Evolutionary conservation across 1,140 invertebrate species (phyloP), one percentile per base, ranked within the genome.

Genomic region (Gerris buenoi): DNA sequence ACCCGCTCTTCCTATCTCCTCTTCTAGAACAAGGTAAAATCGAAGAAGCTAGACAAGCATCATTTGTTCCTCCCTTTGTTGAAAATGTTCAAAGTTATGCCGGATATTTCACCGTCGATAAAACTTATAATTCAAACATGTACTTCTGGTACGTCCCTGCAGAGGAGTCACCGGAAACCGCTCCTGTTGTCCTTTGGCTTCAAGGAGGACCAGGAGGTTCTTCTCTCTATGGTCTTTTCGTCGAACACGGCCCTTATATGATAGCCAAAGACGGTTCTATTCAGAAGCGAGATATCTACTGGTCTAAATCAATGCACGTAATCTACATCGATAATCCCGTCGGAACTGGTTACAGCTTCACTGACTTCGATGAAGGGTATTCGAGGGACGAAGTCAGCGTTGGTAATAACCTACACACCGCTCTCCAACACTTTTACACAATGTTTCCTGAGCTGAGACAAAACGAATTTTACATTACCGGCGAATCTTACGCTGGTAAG

Each of bases 391-490:
- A 89, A 74, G 81, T 79, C 1, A 78, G 84, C 70, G 83, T 71
- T 2, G 70, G 63, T 15, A 27, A 63, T 58, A 61, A 69, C 63
- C 60, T 71, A 58, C 65, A 69, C 59, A 46, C 65, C 57, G 68
- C 68, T n/a, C n/a, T n/a, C n/a, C n/a, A n/a, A n/a, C n/a, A n/a
- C n/a, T n/a, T n/a, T n/a, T n/a, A n/a, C n/a, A 76, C 83, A 66
- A 72, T 91, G 0, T 91, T 90, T 71, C 84, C 85, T 1, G 83
- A 88, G 71, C 73, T 85, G 5, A 81, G 81, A 69, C 70, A 74
- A 0, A 86, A 84, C 69, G 83, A 85, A 29, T 90, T 91, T 71
- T 91, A 83, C 77, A 83, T 93, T 0, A 87, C 87, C 0, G 91
- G 91, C 0, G 90, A 94, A 78, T n/a, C n/a, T n/a, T n/a, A n/a